phyloP scores from a whole-genome alignment of 2,113 vertebrate species.

The Pontoporia blainvillei region DNA sequence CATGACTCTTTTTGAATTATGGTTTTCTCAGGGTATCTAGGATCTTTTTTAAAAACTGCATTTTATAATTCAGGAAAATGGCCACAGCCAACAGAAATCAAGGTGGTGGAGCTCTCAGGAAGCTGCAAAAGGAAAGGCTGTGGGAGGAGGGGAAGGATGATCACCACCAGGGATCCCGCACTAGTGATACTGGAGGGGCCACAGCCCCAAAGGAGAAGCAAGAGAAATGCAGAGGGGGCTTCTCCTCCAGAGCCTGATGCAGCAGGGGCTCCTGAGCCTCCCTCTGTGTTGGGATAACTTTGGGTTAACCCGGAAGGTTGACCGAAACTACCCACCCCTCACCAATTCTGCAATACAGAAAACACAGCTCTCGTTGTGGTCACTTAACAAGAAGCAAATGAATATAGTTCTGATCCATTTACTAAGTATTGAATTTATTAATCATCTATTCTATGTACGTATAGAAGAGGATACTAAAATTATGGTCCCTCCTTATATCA shows the following conservation, averaged over 20 bases:
- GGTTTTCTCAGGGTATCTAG: neutral
- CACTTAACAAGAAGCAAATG: neutral
- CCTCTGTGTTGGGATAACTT: neutral
- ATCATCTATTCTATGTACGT: neutral
- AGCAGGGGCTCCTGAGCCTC: neutral
- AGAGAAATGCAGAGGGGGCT: neutral
- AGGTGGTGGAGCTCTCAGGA: neutral
- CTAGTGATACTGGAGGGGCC: neutral
- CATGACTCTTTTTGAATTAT: too few species aligned
- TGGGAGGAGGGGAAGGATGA: neutral
- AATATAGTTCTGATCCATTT: neutral
- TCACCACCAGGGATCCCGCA: fast-evolving
- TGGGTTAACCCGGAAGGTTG: neutral
- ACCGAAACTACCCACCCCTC: neutral
- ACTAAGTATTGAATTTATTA: neutral
- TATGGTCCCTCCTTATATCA: neutral
- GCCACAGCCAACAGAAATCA: neutral
- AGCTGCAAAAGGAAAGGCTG: neutral
- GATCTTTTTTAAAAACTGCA: neutral
- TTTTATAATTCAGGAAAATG: slow-evolving; percentile 45
- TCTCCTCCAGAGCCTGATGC: fast-evolving
- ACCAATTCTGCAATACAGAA: neutral
- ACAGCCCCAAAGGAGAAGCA: neutral
- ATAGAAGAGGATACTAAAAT: neutral
- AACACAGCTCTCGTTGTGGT: neutral